Base-by-base conservation (phyloP, 2,797 vertebrate genomes). In the Champsocephalus gunnari region DNA sequence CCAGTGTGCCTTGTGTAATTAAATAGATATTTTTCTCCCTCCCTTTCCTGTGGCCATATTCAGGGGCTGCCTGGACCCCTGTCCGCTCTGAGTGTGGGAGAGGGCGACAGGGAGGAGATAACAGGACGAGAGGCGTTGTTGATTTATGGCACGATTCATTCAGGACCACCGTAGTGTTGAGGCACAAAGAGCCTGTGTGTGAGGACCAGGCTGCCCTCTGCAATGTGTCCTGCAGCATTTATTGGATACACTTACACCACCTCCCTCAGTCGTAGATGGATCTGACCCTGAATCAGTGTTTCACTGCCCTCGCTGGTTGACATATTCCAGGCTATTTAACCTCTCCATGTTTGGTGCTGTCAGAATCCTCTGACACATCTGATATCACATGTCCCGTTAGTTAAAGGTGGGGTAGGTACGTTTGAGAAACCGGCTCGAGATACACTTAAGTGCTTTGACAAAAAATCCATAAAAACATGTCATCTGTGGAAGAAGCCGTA, bases 1-100 rank as follows among this genome's bases (percentile, higher is more conserved):
- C 71, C 77, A 67, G 61, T 59, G 24, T 59, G 61, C 75, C 58
- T 59, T 65, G 58, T 81, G 72, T 85, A 86, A 91, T 91, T 89
- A 89, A 74, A 88, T 61, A 3, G 55, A 81, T 38, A 1, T 6
- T 38, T 80, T 38, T 44, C 32, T 8, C 0, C 32, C 10, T 0
- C 14, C 2, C n/a, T 3, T 38, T 58, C 16, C 47, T 82, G 66
- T 45, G 50, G 78, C 61, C 17, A 43, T 32, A 58, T 79, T 81
- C 65, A 70, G 62, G 41, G 54, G 50, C 63, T n/a, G 32, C 73
- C 66, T 66, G 45, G 66, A 4, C 2, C 60, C 48, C 45, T 54
- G 43, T 61, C 14, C 2, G 5, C 58, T 24, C 12, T 28, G 54
- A 65, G 43, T 17, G 14, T 0, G 59, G 51, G 69, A 81, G 65